Base-by-base conservation (phyloP, 2,888 invertebrate genomes). In the Amiota mariae region DNA sequence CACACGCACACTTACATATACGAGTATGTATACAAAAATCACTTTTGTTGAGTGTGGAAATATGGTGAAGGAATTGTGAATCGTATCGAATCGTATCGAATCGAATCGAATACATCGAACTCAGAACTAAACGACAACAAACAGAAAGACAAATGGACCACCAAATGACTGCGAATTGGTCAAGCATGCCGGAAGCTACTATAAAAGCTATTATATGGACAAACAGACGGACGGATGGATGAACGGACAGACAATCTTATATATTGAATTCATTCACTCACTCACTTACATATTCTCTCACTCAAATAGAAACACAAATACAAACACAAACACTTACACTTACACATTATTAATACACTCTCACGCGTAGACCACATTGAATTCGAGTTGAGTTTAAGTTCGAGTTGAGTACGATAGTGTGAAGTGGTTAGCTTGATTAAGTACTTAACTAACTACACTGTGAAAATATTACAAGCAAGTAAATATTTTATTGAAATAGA, bases 151-250 rank as follows among this genome's bases (percentile, higher is more conserved):
- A 68, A 68, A 54, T 68, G 67, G 67, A 47, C 51, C 67, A 13
- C 54, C 67, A 68, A 68, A 68, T 68, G 67, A 13, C 57, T 49
- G 20, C 20, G 47, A 82, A 84, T 82, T 82, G 84, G 77, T 74
- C 76, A 74, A 78, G 18, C 67, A 70, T 73, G 54, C 83, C 78
- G 82, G 81, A 78, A 80, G 79, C 13, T 81, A 82, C 80, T 83
- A 82, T 80, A 85, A 85, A 83, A 79, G 83, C 84, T 77, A 83
- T 85, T 83, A 82, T 82, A 84, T 75, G 73, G 70, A 54, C 3
- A 24, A 4, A 56, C 24, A 67, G 13, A 13, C 70, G 63, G 18
- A 61, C 54, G 51, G 4, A 64, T 8, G 46, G 13, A 72, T 47
- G 51, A 72, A 59, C 57, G 12, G 54, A 59, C 59, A 15, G 59